Conservation (phyloP, 2,113 vertebrate species). For the Toxotes jaculatrix region DNA sequence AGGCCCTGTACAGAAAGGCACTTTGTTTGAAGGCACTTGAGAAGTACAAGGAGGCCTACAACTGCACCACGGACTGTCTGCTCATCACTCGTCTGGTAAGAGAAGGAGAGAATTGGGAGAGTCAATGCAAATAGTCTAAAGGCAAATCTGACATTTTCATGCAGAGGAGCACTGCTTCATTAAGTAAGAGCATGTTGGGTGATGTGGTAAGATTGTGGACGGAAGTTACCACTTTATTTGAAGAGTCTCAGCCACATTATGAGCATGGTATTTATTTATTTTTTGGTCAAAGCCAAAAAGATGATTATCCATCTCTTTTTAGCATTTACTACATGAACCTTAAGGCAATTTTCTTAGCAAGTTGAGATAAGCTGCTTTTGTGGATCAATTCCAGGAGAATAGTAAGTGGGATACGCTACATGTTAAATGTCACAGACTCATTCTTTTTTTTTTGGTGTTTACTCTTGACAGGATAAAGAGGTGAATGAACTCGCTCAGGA, state of each 20-base stretch:
- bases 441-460: neutral
- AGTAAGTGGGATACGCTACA: no score
- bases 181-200: neutral
- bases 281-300: neutral
- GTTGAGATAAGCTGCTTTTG: neutral
- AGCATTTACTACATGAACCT: neutral
- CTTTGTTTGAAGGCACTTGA: constrained; percentile 91
- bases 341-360: neutral
- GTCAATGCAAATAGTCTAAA: neutral
- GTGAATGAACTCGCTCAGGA: constrained; percentile 93
- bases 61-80: constrained; percentile 90
- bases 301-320: neutral
- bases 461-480: constrained; percentile 87
- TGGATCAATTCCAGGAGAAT: neutral
- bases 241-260: neutral
- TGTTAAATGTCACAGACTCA: neutral
- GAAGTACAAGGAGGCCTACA: constrained; percentile 91
- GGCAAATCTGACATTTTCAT: neutral
- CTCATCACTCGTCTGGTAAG: constrained; percentile 89
- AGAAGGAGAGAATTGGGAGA: neutral
- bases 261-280: no score
- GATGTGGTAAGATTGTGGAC: neutral
- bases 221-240: neutral
- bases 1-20: constrained; percentile 92
- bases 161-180: neutral